Evolutionary conservation across 2,888 invertebrate genomes (phyloP).

Genomic region (Mythimna vitellina): DNA sequence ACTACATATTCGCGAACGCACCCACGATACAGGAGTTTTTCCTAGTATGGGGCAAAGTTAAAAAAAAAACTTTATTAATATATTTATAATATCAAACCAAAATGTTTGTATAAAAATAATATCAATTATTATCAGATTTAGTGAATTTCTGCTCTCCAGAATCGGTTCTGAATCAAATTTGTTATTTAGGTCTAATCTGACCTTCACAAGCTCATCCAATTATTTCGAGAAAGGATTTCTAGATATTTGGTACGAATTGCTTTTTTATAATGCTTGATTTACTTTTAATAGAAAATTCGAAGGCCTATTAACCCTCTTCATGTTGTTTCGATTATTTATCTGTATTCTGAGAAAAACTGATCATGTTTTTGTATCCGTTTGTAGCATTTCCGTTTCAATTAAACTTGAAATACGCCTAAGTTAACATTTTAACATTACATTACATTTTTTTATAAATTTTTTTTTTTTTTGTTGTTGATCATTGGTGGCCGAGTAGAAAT

Average conservation of each 20-base stretch:
- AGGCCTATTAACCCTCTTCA: slow-evolving; percentile 29
- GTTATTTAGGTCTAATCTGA: neutral
- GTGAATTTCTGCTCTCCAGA: neutral
- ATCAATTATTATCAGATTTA: neutral
- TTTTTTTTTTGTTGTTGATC: too few species aligned
- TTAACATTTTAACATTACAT: too few species aligned
- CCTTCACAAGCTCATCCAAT: slow-evolving; percentile 28
- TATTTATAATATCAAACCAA: too few species aligned
- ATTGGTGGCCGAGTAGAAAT: too few species aligned
- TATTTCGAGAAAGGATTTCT: slow-evolving; percentile 21
- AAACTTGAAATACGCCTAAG: neutral
- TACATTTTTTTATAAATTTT: too few species aligned
- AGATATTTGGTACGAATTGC: slow-evolving; percentile 35
- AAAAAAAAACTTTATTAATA: too few species aligned
- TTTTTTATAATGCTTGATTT: slow-evolving; percentile 38
- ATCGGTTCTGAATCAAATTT: neutral
- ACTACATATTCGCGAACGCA: too few species aligned
- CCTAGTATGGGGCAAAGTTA: too few species aligned
- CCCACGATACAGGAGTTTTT: too few species aligned
- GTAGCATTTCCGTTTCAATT: neutral
- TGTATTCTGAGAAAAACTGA: neutral
- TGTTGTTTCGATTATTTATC: neutral
- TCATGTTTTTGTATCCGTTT: neutral
- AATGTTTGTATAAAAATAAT: neutral
- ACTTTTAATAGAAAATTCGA: slow-evolving; percentile 28